Conservation (phyloP, 1,140 invertebrate genomes). For the Pachypsylla venusta region DNA sequence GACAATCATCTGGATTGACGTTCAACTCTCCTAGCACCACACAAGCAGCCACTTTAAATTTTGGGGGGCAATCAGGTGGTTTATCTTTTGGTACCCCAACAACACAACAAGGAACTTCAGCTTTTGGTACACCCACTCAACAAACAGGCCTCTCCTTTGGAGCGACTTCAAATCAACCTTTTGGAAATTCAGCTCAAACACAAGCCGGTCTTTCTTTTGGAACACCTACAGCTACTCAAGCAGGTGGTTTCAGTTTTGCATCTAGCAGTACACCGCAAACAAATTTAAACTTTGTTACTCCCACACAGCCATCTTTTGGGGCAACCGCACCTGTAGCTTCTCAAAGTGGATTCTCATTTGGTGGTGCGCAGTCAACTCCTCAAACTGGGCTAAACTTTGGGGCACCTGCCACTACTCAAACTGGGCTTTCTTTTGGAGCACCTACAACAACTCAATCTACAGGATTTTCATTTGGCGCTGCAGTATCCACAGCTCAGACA, state of each 20-base stretch:
- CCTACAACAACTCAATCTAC: background rate
- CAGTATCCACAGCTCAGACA: background rate
- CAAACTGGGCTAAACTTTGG: background rate
- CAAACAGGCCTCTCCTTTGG: background rate
- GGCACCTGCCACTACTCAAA: background rate
- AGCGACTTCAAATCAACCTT: background rate
- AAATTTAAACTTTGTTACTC: background rate
- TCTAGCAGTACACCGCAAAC: background rate
- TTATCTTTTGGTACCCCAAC: background rate
- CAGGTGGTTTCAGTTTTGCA: background rate
- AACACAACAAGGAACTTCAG: background rate
- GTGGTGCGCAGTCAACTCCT: background rate
- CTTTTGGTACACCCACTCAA: slow-evolving; percentile 5
- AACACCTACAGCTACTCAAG: background rate
- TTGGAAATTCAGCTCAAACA: slow-evolving; percentile 6
- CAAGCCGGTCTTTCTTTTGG: background rate
- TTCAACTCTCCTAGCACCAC: slow-evolving; percentile 6
- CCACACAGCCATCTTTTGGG: background rate
- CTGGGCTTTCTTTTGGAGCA: background rate
- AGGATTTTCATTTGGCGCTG: background rate
- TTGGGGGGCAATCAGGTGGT: background rate
- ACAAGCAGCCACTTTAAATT: background rate
- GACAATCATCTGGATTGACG: background rate
- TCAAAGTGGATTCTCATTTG: slow-evolving; percentile 2
- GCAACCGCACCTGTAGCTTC: background rate